Percentiles rank a stretch among this genome's conserved stretches.
Evolutionary conservation across 2,797 vertebrate genomes (phyloP).

Genomic region (Chiloscyllium punctatum): DNA sequence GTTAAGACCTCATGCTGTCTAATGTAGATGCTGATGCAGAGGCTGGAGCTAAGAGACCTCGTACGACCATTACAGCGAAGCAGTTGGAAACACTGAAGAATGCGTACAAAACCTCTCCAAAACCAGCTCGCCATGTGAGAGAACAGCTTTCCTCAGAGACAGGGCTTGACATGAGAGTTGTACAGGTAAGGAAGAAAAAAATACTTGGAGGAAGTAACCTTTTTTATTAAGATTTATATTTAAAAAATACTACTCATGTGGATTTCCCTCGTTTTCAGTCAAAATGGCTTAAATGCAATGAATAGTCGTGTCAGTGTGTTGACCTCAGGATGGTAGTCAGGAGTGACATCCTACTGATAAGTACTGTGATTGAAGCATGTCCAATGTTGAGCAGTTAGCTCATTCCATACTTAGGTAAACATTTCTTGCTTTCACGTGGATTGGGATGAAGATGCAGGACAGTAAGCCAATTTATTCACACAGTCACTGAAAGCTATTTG

Average conservation of each 20-base stretch:
- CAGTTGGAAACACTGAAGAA: conserved; percentile 96
- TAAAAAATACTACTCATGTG: not conserved
- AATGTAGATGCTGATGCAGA: conserved; percentile 80
- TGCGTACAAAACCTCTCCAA: conserved; percentile 95
- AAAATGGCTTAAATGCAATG: not conserved
- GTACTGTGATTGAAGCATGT: not conserved
- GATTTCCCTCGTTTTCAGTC: not conserved
- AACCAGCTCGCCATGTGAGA: conserved; percentile 86
- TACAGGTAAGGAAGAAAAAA: conserved; percentile 69
- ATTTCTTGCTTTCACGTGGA: not conserved
- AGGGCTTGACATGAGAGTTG: conserved; percentile 93
- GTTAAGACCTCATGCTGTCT: conserved; percentile 17
- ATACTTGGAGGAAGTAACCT: not conserved
- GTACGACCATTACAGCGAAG: conserved; percentile 95
- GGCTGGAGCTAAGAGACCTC: conserved; percentile 86
- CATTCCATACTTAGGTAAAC: not conserved
- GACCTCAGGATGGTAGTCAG: too few relatives aligned
- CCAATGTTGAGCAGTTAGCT: not conserved
- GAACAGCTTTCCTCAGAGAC: conserved; percentile 97
- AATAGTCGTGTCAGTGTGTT: too few relatives aligned
- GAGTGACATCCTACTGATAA: not conserved
- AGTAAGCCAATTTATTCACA: not conserved
- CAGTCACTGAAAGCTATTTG: not conserved
- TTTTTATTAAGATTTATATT: not conserved
- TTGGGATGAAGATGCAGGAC: not conserved